Conservation (phyloP, 2,113 vertebrate species). For the Bettongia penicillata region DNA sequence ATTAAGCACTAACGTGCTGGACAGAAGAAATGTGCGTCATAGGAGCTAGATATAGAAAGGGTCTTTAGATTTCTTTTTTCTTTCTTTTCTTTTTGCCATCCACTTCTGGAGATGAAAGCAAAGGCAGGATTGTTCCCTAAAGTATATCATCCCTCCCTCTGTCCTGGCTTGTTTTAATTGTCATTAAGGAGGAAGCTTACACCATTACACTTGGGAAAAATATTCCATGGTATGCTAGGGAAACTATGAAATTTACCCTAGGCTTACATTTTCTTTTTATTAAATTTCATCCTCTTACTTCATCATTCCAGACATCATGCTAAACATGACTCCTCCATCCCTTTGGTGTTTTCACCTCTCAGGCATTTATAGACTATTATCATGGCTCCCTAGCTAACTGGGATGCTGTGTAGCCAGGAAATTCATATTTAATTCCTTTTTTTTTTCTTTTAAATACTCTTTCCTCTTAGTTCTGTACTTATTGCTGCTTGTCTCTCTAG, state of each 20-base stretch:
- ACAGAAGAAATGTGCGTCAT: neutral
- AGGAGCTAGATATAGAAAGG: neutral
- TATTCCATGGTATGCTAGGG: constrained; percentile 12
- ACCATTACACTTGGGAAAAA: neutral
- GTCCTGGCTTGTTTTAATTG: constrained; percentile 27
- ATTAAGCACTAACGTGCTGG: neutral
- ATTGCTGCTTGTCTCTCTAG: neutral
- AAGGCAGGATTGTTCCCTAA: constrained; percentile 10
- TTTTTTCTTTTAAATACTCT: neutral
- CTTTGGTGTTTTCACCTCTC: constrained; percentile 28
- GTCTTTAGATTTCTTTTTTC: neutral
- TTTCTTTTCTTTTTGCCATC: neutral
- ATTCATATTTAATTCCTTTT: constrained; percentile 48
- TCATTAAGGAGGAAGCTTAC: constrained; percentile 15
- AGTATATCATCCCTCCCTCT: neutral
- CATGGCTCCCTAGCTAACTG: neutral
- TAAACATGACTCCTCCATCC: neutral
- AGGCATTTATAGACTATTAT: constrained; percentile 31
- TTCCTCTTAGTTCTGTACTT: constrained; percentile 11
- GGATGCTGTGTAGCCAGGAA: constrained; percentile 10
- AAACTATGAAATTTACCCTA: constrained; percentile 12
- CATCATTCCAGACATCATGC: neutral
- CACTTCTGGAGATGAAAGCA: neutral
- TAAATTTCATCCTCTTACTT: constrained; percentile 44
- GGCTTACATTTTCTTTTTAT: constrained; percentile 19